phyloP scores from a whole-genome alignment of 1,140 invertebrate genomes.

The Cyrtorhinus lividipennis region DNA sequence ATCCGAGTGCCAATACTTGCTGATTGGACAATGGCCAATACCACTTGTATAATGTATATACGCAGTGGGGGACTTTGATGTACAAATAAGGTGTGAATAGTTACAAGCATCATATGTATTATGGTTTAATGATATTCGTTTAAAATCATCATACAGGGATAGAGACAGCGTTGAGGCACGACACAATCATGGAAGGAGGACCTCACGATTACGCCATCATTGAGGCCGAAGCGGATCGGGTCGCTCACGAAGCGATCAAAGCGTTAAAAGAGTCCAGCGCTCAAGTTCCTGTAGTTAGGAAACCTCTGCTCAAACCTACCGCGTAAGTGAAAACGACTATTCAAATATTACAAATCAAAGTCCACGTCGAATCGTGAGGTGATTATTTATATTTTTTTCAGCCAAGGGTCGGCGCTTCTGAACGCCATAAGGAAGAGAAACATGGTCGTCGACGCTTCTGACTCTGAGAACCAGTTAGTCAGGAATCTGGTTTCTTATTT shows the following conservation, averaged over 20 bases:
- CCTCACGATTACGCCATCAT: conserved; percentile 42
- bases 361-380: no score
- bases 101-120: no score
- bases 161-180: conserved; percentile 44
- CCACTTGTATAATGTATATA: no score
- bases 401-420: conserved; percentile 17
- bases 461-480: conserved; percentile 36
- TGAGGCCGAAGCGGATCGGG: conserved; percentile 44
- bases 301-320: not conserved
- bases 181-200: conserved; percentile 41
- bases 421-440: conserved; percentile 25
- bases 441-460: conserved; percentile 21
- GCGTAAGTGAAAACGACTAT: not conserved
- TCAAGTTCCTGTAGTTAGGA: not conserved
- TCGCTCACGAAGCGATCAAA: conserved; percentile 44
- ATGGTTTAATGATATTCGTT: conserved; percentile 5
- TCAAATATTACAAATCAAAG: no score
- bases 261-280: conserved; percentile 37
- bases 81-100: no score
- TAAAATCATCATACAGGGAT: conserved; percentile 30
- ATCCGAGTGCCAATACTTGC: no score
- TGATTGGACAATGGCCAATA: no score
- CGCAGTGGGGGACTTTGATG: no score
- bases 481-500: conserved; percentile 41
- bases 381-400: not conserved